Base-by-base conservation (phyloP, 2,888 invertebrate species). In the Hirtodrosophila cameraria region DNA sequence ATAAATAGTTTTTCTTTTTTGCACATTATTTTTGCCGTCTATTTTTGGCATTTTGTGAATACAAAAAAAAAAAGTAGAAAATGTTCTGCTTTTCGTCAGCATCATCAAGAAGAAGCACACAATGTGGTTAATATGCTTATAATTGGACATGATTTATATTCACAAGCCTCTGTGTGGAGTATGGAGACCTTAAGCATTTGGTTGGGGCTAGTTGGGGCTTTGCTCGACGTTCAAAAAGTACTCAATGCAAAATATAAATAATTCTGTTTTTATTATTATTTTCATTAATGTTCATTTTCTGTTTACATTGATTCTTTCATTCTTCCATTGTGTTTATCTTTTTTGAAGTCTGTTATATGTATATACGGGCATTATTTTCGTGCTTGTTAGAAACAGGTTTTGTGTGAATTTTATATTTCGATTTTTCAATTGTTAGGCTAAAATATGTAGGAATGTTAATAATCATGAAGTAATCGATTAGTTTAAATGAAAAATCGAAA, bases 111-210 rank as follows among this genome's bases (percentile, higher is more conserved):
- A 58, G 5, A 42, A 13, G 7, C 48, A 31, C 20, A 54, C 54
- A 73, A 69, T 69, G 57, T 73, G 72, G 69, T 74, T 74, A 69
- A 73, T 69, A 63, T 58, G 53, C 53, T 73, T 74, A 74, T 74
- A 73, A 73, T 73, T 74, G 70, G 55, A 73, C 45, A 69, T 60
- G 75, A 74, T 73, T 69, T 69, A 74, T 74, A 50, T 15, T 33
- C 41, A 13, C 33, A 12, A 30, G 6, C 13, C n/a, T n/a, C n/a
- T n/a, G n/a, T n/a, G 12, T 25, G 31, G 35, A 42, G 35, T 35
- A 11, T 11, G 23, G 11, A 53, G 27, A 43, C 28, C 23, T 27
- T 20, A 35, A 48, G 46, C 27, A 35, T 42, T 30, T 13, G 11
- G 3, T 28, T 46, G 42, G 25, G 36, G 3, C 23, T 46, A 36